Evolutionary conservation across 2,113 vertebrate species (phyloP).

Genomic region (Carlito syrichta): DNA sequence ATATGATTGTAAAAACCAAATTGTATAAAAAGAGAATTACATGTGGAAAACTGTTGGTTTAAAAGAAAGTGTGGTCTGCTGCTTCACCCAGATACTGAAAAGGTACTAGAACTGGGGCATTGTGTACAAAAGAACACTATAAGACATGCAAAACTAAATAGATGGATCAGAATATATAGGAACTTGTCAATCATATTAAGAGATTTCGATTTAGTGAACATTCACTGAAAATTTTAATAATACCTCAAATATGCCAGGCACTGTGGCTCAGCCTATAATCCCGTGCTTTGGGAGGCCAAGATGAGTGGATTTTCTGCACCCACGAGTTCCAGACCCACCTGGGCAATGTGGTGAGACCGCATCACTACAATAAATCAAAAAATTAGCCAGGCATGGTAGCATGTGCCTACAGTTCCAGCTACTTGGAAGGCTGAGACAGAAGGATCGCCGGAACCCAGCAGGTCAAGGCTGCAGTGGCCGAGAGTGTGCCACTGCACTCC

Average conservation of each 20-base stretch:
- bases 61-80: neutral
- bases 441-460: no score
- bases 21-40: neutral
- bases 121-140: neutral
- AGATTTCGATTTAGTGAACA: neutral
- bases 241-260: neutral
- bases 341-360: no score
- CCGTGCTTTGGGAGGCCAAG: no score
- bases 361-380: no score
- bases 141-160: neutral
- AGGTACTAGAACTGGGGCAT: neutral
- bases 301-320: no score
- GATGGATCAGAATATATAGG: neutral
- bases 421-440: no score
- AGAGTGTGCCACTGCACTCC: no score
- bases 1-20: neutral
- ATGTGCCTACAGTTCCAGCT: no score
- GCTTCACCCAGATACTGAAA: neutral
- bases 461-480: no score
- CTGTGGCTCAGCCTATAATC: no score
- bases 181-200: neutral
- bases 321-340: no score
- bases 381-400: no score
- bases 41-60: neutral
- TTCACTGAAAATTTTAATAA: neutral